These are phyloP conservation scores for Xestia sexstrigata DNA, from an alignment of 2,888 invertebrate genomes.

Conservation along the genomic window DNA sequence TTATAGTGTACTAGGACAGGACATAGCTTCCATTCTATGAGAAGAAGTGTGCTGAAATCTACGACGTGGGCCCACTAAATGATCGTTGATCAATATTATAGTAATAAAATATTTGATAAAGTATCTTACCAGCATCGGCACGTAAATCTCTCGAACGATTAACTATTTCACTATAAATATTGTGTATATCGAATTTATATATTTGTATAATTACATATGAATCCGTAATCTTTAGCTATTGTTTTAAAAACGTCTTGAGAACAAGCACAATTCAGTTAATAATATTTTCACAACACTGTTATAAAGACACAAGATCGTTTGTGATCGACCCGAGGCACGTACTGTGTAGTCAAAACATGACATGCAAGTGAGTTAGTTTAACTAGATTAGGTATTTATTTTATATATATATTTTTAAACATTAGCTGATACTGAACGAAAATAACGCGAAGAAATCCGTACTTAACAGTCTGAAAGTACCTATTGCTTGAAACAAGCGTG, in stretches of 20 bases:
- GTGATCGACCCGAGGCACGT: neutral
- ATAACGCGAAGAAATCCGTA: too few species aligned
- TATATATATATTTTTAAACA: neutral
- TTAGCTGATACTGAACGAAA: neutral
- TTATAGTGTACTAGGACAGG: neutral
- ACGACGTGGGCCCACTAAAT: neutral
- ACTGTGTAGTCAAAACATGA: neutral
- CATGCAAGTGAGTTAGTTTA: neutral
- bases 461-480: too few species aligned
- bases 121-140: conserved; percentile 14
- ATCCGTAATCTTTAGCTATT: conserved; percentile 18
- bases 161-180: neutral
- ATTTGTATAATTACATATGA: neutral
- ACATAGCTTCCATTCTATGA: too few species aligned
- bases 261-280: conserved; percentile 11
- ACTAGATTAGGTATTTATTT: neutral
- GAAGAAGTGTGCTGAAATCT: neutral
- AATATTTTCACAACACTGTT: conserved; percentile 13
- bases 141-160: neutral
- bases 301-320: neutral
- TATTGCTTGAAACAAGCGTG: neutral
- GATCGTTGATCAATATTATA: too few species aligned
- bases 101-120: neutral
- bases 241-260: conserved; percentile 21
- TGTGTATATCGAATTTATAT: neutral